Conservation (phyloP, 2,113 vertebrate species). For the Prolemur simus region DNA sequence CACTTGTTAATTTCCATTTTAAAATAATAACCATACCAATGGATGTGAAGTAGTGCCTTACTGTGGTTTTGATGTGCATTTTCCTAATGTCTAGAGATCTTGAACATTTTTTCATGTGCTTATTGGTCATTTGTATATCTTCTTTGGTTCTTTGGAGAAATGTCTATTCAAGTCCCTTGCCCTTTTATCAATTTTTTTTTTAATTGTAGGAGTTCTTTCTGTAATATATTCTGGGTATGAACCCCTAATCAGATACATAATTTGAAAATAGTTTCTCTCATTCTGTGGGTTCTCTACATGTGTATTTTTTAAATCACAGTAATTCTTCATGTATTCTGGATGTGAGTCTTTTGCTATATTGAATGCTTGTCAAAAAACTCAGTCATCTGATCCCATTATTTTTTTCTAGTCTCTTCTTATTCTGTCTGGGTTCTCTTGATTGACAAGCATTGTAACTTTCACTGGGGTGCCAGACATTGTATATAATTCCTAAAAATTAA, state of each 20-base stretch:
- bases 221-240: background rate
- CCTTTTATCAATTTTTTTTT: background rate
- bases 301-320: background rate
- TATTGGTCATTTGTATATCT: too few relatives aligned
- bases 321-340: background rate
- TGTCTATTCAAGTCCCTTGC: background rate
- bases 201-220: background rate
- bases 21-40: background rate
- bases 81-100: background rate
- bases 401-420: background rate
- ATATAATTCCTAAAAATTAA: background rate
- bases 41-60: background rate
- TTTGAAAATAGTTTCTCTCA: background rate
- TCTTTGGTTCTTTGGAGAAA: too few relatives aligned
- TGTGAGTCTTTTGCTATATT: background rate
- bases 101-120: background rate
- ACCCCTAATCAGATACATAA: background rate
- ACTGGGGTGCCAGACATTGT: background rate
- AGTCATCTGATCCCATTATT: background rate
- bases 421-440: background rate
- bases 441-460: background rate
- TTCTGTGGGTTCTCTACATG: background rate
- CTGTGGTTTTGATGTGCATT: background rate
- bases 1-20: too few relatives aligned
- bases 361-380: background rate